Conservation (phyloP, 2,797 vertebrate genomes). For the Hippopotamyrus pictus region DNA sequence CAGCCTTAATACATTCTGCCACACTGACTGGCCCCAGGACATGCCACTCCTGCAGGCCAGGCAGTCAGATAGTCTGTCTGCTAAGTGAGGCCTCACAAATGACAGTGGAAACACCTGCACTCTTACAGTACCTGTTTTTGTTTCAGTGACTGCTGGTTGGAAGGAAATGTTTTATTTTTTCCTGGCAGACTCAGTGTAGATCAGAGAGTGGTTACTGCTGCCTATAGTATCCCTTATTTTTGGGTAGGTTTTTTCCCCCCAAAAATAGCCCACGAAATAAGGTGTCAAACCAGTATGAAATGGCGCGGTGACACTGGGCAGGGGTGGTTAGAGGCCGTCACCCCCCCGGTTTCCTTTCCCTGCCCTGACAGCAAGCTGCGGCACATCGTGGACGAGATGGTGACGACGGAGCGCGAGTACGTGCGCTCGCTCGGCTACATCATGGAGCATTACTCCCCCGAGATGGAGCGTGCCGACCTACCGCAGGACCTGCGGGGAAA, state of each 20-base stretch:
- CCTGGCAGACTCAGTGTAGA: neutral
- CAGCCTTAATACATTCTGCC: neutral
- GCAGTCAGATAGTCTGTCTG: neutral
- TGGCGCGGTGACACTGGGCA: neutral
- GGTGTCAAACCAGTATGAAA: neutral
- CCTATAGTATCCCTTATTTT: neutral
- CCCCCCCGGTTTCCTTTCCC: neutral
- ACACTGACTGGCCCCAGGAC: neutral
- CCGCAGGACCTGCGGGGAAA: slow-evolving; percentile 90
- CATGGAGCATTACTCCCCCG: slow-evolving; percentile 84
- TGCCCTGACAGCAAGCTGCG: slow-evolving; percentile 67
- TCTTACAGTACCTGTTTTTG: neutral
- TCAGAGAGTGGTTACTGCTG: neutral
- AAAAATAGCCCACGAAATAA: neutral
- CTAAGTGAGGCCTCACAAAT: neutral
- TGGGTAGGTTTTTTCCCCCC: neutral
- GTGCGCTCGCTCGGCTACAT: slow-evolving; percentile 82
- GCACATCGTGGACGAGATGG: slow-evolving; percentile 90
- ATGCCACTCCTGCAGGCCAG: neutral
- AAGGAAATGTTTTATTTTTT: neutral
- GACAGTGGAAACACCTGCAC: neutral
- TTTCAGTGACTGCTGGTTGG: neutral
- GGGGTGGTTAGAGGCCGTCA: neutral
- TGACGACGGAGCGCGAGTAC: slow-evolving; percentile 84
- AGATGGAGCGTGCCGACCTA: slow-evolving; percentile 83